phyloP scores from a whole-genome alignment of 2,113 vertebrate species.

The Platichthys stellatus region DNA sequence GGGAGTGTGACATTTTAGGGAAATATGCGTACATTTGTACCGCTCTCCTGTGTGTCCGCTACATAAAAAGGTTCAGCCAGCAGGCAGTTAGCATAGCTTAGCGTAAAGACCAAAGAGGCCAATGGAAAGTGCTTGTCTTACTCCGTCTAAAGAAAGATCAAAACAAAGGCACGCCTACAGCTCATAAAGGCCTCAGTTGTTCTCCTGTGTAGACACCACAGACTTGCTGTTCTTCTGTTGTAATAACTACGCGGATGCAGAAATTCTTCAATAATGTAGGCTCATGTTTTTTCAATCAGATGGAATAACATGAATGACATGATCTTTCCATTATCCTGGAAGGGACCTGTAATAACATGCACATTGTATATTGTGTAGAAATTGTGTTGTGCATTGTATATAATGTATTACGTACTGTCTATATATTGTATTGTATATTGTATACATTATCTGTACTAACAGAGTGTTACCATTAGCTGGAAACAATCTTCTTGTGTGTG shows the following conservation, averaged over 20 bases:
- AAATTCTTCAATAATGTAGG: background rate
- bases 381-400: background rate
- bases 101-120: background rate
- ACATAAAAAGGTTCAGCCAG: too few relatives aligned
- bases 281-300: background rate
- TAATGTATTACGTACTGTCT: too few relatives aligned
- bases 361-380: background rate
- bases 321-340: background rate
- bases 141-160: background rate
- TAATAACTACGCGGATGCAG: background rate
- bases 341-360: too few relatives aligned
- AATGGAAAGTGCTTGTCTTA: too few relatives aligned
- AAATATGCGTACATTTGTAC: too few relatives aligned
- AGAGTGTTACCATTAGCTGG: too few relatives aligned
- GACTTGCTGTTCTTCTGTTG: background rate
- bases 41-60: background rate
- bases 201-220: background rate
- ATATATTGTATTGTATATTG: too few relatives aligned
- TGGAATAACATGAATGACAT: background rate
- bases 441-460: too few relatives aligned
- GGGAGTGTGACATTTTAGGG: too few relatives aligned
- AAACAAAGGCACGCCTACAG: background rate
- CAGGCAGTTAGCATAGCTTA: constrained; percentile 1
- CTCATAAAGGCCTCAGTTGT: background rate
- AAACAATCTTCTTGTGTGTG: background rate